phyloP scores from a whole-genome alignment of 2,113 vertebrate genomes.

The Stercorarius parasiticus region DNA sequence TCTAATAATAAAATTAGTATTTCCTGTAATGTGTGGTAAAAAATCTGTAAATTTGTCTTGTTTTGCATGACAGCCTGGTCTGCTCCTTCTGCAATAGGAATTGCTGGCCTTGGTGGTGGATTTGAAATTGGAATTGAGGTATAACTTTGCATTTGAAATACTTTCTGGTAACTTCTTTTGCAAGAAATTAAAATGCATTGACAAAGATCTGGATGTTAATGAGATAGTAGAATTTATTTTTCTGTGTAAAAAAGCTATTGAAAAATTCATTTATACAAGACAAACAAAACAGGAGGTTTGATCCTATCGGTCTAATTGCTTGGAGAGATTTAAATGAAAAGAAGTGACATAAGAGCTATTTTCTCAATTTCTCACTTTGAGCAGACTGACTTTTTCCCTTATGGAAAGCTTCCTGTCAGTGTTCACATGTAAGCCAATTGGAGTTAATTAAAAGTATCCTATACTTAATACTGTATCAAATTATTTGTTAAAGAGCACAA shows the following conservation, averaged over 20 bases:
- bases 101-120: constrained; percentile 95
- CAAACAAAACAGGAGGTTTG: background rate
- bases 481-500: background rate
- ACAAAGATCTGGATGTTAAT: background rate
- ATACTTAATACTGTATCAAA: background rate
- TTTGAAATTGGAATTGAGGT: constrained; percentile 98
- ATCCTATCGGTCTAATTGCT: background rate
- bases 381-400: background rate
- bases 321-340: background rate
- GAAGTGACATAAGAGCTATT: background rate
- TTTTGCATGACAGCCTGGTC: constrained; percentile 85
- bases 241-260: background rate
- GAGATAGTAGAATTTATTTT: background rate
- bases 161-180: constrained; percentile 5
- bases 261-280: background rate
- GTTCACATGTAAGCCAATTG: background rate
- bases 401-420: background rate
- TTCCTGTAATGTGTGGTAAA: background rate
- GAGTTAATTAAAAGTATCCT: background rate
- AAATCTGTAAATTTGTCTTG: background rate
- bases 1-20: background rate
- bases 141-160: background rate
- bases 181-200: background rate
- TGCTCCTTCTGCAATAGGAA: constrained; percentile 94
- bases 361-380: background rate